Conservation (phyloP, 2,113 vertebrate species). For the Macroglossus sobrinus region DNA sequence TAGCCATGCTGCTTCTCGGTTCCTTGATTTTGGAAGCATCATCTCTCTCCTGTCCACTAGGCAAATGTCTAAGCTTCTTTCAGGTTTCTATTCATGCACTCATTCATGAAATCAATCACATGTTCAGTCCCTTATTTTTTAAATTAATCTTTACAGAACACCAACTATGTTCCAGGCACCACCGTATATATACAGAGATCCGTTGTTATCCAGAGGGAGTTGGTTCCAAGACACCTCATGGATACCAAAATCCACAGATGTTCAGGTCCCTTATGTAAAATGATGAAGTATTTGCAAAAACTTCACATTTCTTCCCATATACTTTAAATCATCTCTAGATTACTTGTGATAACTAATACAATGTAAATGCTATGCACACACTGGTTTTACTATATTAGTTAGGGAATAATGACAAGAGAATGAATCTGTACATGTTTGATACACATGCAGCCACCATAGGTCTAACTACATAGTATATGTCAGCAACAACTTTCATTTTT, state of each 20-base stretch:
- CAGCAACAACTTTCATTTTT: neutral
- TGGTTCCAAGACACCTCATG: neutral
- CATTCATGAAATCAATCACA: neutral
- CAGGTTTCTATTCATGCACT: neutral
- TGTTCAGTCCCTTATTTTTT: neutral
- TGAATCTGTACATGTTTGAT: neutral
- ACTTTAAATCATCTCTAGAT: neutral
- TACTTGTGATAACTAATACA: neutral
- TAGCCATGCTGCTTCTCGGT: neutral
- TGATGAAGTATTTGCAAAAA: neutral
- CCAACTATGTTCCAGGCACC: neutral
- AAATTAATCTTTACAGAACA: neutral
- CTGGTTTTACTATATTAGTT: neutral
- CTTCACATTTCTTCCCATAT: no score
- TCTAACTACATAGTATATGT: neutral
- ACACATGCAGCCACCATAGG: neutral
- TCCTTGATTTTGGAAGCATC: conserved; percentile 20
- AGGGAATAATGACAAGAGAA: neutral
- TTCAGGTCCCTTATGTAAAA: neutral
- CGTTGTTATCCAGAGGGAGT: no score
- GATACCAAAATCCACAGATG: neutral
- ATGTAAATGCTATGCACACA: neutral
- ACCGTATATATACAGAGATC: neutral
- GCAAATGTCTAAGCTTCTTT: neutral
- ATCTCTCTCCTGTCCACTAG: neutral